phyloP scores from a whole-genome alignment of 1,140 invertebrate species.

The Eufriesea mexicana region DNA sequence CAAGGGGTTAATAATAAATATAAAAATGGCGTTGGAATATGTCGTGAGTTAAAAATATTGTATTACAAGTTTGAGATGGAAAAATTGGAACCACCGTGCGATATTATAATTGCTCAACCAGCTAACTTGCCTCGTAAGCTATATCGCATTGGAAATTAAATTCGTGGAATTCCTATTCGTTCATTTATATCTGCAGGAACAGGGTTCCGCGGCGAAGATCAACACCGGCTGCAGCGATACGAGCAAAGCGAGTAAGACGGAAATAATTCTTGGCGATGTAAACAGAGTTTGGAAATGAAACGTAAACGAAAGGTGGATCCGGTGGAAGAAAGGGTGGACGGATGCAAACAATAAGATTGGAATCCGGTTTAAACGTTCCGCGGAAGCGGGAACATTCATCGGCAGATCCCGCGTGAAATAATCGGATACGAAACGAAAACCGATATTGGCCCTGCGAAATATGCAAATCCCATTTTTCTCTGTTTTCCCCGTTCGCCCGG shows the following conservation, averaged over 20 bases:
- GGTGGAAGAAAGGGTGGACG: not conserved
- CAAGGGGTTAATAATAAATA: not conserved
- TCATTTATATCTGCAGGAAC: too few species aligned
- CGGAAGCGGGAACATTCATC: constrained; percentile 4
- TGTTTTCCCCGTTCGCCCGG: constrained; percentile 3
- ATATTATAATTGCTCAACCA: too few species aligned
- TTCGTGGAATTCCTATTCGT: not conserved
- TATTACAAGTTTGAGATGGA: too few species aligned
- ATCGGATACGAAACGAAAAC: constrained; percentile 14
- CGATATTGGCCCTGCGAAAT: constrained; percentile 12
- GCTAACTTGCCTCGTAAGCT: too few species aligned
- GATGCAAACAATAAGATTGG: not conserved
- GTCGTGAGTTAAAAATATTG: too few species aligned
- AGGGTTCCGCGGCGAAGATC: not conserved
- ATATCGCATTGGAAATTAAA: not conserved
- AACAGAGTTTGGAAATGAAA: not conserved
- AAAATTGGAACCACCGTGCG: too few species aligned
- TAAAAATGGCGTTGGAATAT: not conserved
- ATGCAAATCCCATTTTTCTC: constrained; percentile 36
- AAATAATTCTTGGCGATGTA: not conserved
- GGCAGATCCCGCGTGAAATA: not conserved
- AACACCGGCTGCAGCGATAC: not conserved
- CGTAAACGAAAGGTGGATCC: not conserved
- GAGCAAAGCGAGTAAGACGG: not conserved
- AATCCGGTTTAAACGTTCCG: constrained; percentile 13